Conservation (phyloP, 2,113 vertebrate genomes). For the Numenius arquata region DNA sequence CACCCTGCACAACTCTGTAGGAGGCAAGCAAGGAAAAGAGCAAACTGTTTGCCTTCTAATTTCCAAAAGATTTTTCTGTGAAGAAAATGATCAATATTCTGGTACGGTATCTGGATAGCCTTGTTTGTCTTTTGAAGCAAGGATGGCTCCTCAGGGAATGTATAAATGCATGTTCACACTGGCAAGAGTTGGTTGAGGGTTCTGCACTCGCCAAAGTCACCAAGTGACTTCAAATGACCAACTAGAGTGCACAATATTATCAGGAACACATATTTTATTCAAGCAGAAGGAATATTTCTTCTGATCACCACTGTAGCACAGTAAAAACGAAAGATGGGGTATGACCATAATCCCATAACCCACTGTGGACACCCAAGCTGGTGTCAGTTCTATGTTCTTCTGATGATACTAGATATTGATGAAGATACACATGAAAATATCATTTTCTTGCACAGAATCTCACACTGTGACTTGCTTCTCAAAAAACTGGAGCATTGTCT, state of each 20-base stretch:
- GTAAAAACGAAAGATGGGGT: neutral
- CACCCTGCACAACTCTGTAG: neutral
- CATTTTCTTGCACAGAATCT: neutral
- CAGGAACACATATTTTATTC: neutral
- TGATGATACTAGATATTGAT: neutral
- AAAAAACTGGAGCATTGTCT: neutral
- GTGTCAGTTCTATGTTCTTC: neutral
- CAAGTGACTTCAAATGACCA: neutral
- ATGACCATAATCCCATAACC: neutral
- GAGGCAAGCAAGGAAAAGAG: neutral
- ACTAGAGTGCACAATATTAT: too few relatives aligned
- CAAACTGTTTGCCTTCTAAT: neutral
- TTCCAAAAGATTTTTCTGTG: neutral
- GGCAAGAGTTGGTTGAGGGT: fast-evolving
- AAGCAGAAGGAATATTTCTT: neutral
- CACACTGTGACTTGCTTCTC: neutral
- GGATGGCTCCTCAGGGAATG: neutral
- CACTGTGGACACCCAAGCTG: neutral
- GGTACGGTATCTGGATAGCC: neutral
- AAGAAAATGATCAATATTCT: neutral
- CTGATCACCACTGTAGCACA: too few relatives aligned
- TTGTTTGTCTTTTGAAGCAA: neutral
- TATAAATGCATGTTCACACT: neutral
- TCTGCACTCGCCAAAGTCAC: neutral
- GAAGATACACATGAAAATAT: neutral